A percentile compares a stretch with the other conserved stretches of the same genome.
Conservation (phyloP, 2,113 vertebrate species). For the Dermatemys mawii region DNA sequence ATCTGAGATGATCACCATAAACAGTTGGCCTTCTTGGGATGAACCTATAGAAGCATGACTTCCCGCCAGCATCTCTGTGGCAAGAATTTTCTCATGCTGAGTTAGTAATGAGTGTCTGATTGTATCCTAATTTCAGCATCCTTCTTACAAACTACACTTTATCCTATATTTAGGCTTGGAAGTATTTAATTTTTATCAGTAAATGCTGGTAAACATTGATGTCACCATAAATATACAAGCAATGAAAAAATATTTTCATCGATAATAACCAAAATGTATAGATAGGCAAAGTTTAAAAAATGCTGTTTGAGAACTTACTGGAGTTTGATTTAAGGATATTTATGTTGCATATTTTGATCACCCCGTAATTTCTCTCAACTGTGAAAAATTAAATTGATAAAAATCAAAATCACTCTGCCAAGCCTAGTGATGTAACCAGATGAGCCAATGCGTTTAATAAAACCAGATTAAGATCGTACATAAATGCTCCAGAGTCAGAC, state of each 20-base stretch:
- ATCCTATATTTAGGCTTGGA: neutral
- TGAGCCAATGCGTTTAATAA: neutral
- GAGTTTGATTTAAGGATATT: neutral
- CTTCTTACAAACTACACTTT: fast-evolving
- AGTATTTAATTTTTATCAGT: neutral
- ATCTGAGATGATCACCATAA: neutral
- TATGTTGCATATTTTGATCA: neutral
- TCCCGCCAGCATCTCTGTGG: neutral
- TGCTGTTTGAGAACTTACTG: neutral
- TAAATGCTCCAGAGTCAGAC: neutral
- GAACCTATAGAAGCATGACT: neutral
- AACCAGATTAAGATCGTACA: neutral
- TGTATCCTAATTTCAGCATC: neutral
- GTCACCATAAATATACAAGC: neutral
- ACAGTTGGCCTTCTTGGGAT: neutral
- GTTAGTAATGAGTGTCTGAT: neutral
- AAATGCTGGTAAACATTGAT: neutral
- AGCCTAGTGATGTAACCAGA: neutral
- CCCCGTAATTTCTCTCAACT: neutral
- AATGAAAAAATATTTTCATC: neutral
- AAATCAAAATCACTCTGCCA: neutral
- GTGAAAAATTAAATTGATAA: neutral
- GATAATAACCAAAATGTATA: neutral
- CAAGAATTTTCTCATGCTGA: neutral
- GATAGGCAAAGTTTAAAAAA: neutral